A percentile compares a stretch with the other conserved stretches of the same genome.
phyloP scores from a whole-genome alignment of 2,888 invertebrate species.

The Dynastes tityus region DNA sequence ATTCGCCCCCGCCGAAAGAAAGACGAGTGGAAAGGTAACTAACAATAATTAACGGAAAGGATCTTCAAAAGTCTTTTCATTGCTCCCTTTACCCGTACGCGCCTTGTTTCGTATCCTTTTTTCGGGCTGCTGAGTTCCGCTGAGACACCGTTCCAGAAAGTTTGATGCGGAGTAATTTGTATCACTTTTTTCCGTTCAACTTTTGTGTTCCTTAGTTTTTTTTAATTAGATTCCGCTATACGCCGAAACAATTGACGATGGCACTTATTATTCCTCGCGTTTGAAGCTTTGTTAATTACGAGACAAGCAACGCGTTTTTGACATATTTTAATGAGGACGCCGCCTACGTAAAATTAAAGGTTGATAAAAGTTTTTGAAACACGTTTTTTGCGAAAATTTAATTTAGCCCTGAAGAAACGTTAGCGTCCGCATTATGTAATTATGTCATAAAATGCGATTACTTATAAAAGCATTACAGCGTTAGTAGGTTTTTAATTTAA shows the following conservation, averaged over 20 bases:
- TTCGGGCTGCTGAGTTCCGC: background rate
- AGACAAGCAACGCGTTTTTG: constrained; percentile 4
- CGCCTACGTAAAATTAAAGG: constrained; percentile 1
- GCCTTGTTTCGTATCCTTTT: constrained; percentile 3
- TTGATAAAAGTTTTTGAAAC: background rate
- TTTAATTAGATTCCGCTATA: constrained; percentile 30
- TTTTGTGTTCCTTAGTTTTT: constrained; percentile 35
- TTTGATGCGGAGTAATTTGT: constrained; percentile 37
- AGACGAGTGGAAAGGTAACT: constrained; percentile 25
- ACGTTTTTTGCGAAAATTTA: too few relatives aligned
- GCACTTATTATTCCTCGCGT: constrained; percentile 24
- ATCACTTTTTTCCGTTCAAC: constrained; percentile 10
- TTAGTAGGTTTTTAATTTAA: too few relatives aligned
- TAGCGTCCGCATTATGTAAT: too few relatives aligned
- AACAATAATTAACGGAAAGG: constrained; percentile 41
- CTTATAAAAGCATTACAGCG: too few relatives aligned
- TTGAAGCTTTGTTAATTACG: constrained; percentile 19
- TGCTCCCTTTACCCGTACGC: background rate
- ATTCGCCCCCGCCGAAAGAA: background rate
- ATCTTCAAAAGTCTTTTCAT: constrained; percentile 3
- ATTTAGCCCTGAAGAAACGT: too few relatives aligned
- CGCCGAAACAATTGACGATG: constrained; percentile 20
- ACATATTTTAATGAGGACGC: background rate
- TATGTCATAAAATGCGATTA: too few relatives aligned
- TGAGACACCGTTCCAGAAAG: background rate